Conservation (phyloP, 2,888 invertebrate species). For the Oscheius sp. region DNA sequence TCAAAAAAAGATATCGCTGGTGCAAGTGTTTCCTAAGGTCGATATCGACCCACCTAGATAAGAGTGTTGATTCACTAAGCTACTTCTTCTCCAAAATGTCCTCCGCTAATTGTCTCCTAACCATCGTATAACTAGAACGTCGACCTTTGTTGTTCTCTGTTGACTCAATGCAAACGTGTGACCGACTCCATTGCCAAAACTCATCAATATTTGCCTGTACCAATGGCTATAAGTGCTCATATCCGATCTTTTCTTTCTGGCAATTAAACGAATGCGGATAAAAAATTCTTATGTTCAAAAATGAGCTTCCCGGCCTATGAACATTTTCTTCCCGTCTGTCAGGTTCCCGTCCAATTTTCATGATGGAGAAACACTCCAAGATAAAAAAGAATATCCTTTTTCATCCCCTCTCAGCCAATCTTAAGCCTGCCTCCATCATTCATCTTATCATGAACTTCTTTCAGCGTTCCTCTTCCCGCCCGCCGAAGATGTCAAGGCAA, state of each 20-base stretch:
- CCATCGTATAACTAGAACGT: background rate
- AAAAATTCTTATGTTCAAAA: no score
- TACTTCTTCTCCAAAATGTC: background rate
- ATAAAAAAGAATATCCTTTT: no score
- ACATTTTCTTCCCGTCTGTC: no score
- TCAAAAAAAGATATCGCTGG: no score
- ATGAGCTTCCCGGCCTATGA: no score
- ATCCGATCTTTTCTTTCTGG: no score
- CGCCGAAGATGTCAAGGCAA: constrained; percentile 13
- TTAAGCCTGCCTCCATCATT: background rate
- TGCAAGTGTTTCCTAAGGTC: background rate
- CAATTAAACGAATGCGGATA: no score
- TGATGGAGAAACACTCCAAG: no score
- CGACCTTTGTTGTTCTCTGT: background rate
- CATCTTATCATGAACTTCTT: background rate
- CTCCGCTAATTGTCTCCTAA: background rate
- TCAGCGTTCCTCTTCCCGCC: background rate
- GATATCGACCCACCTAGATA: constrained; percentile 7
- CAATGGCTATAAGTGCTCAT: no score
- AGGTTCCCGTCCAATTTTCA: no score
- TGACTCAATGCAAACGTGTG: background rate
- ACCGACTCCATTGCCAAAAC: background rate
- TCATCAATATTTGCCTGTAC: no score
- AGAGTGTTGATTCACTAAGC: background rate
- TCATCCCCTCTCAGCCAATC: no score